A percentile compares a stretch with the other conserved stretches of the same genome.
Evolutionary conservation across 2,888 invertebrate genomes (phyloP).

Genomic region (Agriopis leucophaearia): DNA sequence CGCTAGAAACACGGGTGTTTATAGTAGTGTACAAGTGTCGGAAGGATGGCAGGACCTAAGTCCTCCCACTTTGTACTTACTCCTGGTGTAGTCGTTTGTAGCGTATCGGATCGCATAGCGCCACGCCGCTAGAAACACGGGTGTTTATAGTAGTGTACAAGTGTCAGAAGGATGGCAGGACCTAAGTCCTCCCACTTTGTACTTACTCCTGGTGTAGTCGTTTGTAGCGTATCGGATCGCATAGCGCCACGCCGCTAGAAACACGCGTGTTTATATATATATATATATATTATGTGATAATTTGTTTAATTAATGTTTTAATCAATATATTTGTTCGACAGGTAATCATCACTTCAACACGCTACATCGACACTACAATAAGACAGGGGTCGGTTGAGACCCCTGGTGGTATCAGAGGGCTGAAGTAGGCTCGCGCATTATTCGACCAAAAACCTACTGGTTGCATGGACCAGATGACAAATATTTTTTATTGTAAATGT

Average conservation of each 20-base stretch:
- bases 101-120: slow-evolving; percentile 73
- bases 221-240: slow-evolving; percentile 83
- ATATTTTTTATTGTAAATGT: too few species aligned
- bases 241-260: slow-evolving; percentile 40
- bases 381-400: not conserved
- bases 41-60: slow-evolving; percentile 85
- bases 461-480: slow-evolving; percentile 6
- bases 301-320: too few species aligned
- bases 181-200: slow-evolving; percentile 83
- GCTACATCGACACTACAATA: not conserved
- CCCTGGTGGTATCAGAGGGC: not conserved
- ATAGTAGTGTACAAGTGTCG: slow-evolving; percentile 47
- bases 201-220: slow-evolving; percentile 89
- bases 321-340: slow-evolving; percentile 2
- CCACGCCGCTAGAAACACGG: slow-evolving; percentile 27
- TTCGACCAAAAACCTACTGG: not conserved
- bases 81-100: slow-evolving; percentile 89
- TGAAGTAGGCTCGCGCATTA: not conserved
- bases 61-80: slow-evolving; percentile 83
- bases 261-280: slow-evolving; percentile 32
- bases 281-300: too few species aligned
- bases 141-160: slow-evolving; percentile 20
- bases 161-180: slow-evolving; percentile 80
- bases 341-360: slow-evolving; percentile 21
- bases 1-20: slow-evolving; percentile 26